Conservation (phyloP, 2,797 vertebrate genomes). For the Aotus griseimembra region DNA sequence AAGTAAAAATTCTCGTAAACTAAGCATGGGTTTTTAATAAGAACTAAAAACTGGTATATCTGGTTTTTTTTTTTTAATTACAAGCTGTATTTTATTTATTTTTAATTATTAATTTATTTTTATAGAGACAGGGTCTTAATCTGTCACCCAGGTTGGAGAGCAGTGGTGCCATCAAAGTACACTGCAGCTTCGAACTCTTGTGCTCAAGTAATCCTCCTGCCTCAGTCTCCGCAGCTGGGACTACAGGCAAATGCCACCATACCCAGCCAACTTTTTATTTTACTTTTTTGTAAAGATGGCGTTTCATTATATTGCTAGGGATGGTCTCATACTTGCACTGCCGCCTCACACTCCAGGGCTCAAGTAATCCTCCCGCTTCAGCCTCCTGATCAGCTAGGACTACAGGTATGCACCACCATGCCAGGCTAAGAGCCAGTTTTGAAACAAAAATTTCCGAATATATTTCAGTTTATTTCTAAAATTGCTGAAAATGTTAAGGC, state of each 20-base stretch:
- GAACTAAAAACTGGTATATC: not conserved
- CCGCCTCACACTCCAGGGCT: not conserved
- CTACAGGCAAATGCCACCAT: not conserved
- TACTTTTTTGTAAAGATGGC: not conserved
- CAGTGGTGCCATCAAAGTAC: not conserved
- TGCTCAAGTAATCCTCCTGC: not conserved
- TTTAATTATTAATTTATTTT: not conserved
- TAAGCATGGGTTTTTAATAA: not conserved
- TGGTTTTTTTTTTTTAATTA: not conserved
- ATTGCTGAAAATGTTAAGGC: not conserved
- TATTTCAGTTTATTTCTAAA: not conserved
- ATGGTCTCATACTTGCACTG: not conserved
- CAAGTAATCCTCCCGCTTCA: not conserved
- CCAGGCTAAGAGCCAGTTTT: not conserved
- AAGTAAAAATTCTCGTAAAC: slow-evolving; percentile 38
- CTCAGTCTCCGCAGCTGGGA: not conserved
- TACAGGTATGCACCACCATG: not conserved
- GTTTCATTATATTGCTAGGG: not conserved
- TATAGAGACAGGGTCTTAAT: not conserved
- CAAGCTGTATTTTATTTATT: not conserved
- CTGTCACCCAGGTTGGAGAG: not conserved
- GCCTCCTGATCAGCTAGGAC: not conserved
- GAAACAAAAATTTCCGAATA: not conserved
- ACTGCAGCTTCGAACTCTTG: not conserved
- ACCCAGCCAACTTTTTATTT: not conserved